Percentiles rank a stretch among this genome's conserved stretches.
Evolutionary conservation across 2,888 invertebrate species (phyloP).

Genomic region (Pristionchus mayeri): DNA sequence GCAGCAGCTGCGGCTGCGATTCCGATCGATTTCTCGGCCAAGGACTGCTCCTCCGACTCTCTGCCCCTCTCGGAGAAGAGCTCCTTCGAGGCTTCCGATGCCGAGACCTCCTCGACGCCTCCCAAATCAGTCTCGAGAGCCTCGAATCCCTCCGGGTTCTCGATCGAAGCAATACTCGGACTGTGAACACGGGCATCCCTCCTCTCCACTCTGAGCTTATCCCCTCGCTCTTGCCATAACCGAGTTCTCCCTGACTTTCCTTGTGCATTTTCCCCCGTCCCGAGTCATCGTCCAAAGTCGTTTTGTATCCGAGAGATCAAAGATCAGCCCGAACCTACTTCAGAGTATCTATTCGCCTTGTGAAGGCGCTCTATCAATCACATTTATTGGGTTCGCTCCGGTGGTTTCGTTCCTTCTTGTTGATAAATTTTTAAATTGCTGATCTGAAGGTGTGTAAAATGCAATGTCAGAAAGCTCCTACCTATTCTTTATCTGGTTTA

Average conservation of each 20-base stretch:
- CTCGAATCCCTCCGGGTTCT: slow-evolving; percentile 2
- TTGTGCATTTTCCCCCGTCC: neutral
- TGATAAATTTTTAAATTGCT: neutral
- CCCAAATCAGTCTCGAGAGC: slow-evolving; percentile 7
- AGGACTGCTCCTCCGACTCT: neutral
- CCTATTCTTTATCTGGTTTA: too few species aligned
- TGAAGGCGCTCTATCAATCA: neutral
- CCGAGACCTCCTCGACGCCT: neutral
- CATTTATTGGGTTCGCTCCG: slow-evolving; percentile 27
- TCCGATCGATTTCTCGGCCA: slow-evolving; percentile 42
- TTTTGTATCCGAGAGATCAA: slow-evolving; percentile 23
- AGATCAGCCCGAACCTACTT: neutral
- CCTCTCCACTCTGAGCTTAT: neutral
- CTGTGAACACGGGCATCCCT: neutral
- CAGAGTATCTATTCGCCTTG: neutral
- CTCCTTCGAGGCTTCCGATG: neutral
- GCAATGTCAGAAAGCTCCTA: too few species aligned
- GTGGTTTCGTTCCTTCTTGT: slow-evolving; percentile 9
- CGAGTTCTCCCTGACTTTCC: neutral
- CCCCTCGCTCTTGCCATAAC: neutral
- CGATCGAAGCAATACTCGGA: slow-evolving; percentile 30
- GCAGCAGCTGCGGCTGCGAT: neutral
- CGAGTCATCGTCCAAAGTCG: neutral
- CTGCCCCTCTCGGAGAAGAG: neutral
- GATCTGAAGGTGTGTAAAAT: too few species aligned